These are phyloP conservation scores for Podarcis raffonei DNA, from an alignment of 2,113 vertebrate species.

Conservation along the genomic window DNA sequence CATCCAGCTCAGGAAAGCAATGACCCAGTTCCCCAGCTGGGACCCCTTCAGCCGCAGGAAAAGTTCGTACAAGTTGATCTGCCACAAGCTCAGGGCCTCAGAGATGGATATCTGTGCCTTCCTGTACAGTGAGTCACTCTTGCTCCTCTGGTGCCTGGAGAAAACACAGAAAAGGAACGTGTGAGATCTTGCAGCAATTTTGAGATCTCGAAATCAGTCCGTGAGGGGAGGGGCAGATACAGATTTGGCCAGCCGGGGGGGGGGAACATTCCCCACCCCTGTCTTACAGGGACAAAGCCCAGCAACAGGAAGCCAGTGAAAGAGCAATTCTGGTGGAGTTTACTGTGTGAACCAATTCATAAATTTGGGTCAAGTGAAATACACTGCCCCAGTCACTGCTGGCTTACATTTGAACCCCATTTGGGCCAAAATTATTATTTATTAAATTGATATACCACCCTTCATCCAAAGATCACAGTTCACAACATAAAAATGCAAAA, in stretches of 20 bases:
- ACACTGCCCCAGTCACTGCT: background rate
- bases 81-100: slow-evolving; percentile 83
- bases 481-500: too few relatives aligned
- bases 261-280: background rate
- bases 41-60: slow-evolving; percentile 81
- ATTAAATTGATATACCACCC: too few relatives aligned
- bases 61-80: slow-evolving; percentile 85
- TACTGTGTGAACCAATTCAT: background rate
- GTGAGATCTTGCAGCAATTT: slow-evolving; percentile 25
- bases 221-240: background rate
- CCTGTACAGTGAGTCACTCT: slow-evolving; percentile 73
- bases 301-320: background rate
- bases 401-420: background rate
- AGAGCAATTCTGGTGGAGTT: background rate
- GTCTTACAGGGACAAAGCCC: background rate
- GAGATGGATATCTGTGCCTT: slow-evolving; percentile 81
- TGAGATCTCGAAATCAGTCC: background rate
- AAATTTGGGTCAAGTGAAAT: background rate
- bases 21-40: slow-evolving; percentile 77
- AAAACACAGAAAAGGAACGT: slow-evolving; percentile 45
- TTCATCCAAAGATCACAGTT: too few relatives aligned
- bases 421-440: too few relatives aligned
- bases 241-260: too few relatives aligned
- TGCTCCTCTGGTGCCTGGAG: slow-evolving; percentile 85
- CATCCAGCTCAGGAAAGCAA: slow-evolving; percentile 71